These are phyloP conservation scores for Scelioninae gen. 2 DNA, from an alignment of 2,888 invertebrate species.

Conservation along the genomic window DNA sequence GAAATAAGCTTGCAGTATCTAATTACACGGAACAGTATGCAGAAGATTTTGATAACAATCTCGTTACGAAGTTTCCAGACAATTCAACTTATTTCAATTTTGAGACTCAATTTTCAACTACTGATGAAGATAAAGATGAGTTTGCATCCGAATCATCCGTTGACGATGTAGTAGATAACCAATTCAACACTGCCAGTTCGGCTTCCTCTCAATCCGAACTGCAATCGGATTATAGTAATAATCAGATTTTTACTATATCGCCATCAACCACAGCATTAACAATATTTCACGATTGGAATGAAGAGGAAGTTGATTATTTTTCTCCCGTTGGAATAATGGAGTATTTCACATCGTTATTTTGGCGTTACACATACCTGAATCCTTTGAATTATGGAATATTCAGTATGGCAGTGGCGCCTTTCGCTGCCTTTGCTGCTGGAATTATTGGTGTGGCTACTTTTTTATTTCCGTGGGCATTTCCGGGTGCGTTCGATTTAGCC, in stretches of 20 bases:
- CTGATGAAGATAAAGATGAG: slow-evolving; percentile 30
- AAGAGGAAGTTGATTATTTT: slow-evolving; percentile 74
- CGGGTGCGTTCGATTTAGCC: slow-evolving; percentile 74
- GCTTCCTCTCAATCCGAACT: neutral
- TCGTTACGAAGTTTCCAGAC: too few relatives aligned
- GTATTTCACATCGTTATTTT: slow-evolving; percentile 77
- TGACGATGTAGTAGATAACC: slow-evolving; percentile 28
- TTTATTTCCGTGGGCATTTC: slow-evolving; percentile 81
- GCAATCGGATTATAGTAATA: slow-evolving; percentile 6
- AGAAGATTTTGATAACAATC: too few relatives aligned
- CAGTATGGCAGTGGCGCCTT: slow-evolving; percentile 80
- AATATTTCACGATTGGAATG: slow-evolving; percentile 75
- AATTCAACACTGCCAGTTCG: slow-evolving; percentile 47
- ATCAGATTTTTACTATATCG: slow-evolving; percentile 11
- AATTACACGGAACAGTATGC: neutral
- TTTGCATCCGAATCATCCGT: neutral
- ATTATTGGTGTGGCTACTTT: slow-evolving; percentile 80
- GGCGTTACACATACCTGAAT: slow-evolving; percentile 78
- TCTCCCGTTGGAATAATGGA: slow-evolving; percentile 75
- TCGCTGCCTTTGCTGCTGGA: slow-evolving; percentile 80
- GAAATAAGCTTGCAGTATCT: neutral
- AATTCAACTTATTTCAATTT: too few relatives aligned
- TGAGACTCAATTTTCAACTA: slow-evolving; percentile 6
- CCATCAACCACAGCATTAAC: slow-evolving; percentile 51
- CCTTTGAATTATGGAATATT: slow-evolving; percentile 79